Evolutionary conservation across 2,888 invertebrate species (phyloP), one percentile per base, ranked within the genome.

Genomic region (Cheilosia urbana): DNA sequence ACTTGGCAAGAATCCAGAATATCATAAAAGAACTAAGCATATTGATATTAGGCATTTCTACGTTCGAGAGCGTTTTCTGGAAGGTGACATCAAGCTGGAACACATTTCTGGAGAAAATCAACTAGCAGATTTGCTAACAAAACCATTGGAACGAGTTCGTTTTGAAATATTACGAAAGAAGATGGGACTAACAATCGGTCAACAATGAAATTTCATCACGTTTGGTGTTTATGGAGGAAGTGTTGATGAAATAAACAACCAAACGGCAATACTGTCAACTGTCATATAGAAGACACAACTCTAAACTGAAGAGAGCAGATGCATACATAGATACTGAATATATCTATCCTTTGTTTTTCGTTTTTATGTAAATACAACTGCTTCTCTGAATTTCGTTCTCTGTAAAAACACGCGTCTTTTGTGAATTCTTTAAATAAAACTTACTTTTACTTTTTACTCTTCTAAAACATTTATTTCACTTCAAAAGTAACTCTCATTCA

Each of bases 1-100:
- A 65, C 40, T 66, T 24, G 53, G 37, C 1, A 66, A 53, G 6
- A 66, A 51, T 24, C 53, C 37, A 4, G 66, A 66, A 53, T 66
- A 53, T 2, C 53, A 66, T 27, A 53, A 51, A 5, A 51, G 53
- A 15, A 66, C 53, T 13, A 66, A 42, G 7, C 40, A 66, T 11
- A 51, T 51, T 6, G 65, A 65, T 1, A 17, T 47, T 30, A n/a
- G 24, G 7, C 47, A 30, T 47, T 60, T 60, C 17, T 60, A 60
- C 21, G 42, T 60, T 42, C 42, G 60, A 42, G 60, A 60, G 24
- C 24, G 60, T 60, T 34, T 63, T 47, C 19, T 63, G 47, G 47
- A 63, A 34, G 63, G 63, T n/a, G 27, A 30, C 7, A 30, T 47
- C 13, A 63, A 40, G 47, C 30, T 63, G 13, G 47, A 63, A 21